Percentiles rank a stretch among this genome's conserved stretches.
Evolutionary conservation across 2,888 invertebrate genomes (phyloP).

Genomic region (Acholoe squamosa): DNA sequence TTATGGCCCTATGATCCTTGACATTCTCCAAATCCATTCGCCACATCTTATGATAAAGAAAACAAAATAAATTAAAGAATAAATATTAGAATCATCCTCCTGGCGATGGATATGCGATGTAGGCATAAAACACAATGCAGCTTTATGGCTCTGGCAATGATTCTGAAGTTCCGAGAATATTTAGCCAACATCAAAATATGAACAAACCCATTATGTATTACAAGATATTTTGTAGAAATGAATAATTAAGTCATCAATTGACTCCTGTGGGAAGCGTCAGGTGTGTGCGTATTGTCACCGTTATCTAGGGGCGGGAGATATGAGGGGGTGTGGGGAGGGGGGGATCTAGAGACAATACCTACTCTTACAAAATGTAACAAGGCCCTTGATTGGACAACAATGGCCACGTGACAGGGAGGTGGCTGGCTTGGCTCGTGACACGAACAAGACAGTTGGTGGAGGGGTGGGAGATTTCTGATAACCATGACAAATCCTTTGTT

Average conservation of each 20-base stretch:
- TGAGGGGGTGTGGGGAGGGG: not conserved
- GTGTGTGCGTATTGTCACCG: not conserved
- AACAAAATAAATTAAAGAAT: too few relatives aligned
- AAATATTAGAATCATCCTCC: too few relatives aligned
- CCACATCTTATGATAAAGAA: too few relatives aligned
- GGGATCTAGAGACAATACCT: not conserved
- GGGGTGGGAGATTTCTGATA: not conserved
- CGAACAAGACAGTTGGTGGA: slow-evolving; percentile 17
- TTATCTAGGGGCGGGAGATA: not conserved
- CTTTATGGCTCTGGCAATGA: too few relatives aligned
- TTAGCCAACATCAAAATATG: too few relatives aligned
- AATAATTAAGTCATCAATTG: not conserved
- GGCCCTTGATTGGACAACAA: not conserved
- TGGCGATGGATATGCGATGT: too few relatives aligned
- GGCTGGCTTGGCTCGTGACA: slow-evolving; percentile 10
- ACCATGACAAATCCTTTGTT: not conserved
- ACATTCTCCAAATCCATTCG: too few relatives aligned
- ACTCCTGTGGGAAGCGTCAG: slow-evolving; percentile 15
- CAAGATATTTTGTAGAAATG: too few relatives aligned
- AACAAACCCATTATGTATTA: too few relatives aligned
- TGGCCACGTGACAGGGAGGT: slow-evolving; percentile 6
- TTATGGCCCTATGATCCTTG: too few relatives aligned
- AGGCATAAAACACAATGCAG: too few relatives aligned
- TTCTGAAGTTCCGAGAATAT: too few relatives aligned
- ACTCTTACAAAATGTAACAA: not conserved